Conservation (phyloP, 2,888 invertebrate species). For the Strigamia transsilvanica region DNA sequence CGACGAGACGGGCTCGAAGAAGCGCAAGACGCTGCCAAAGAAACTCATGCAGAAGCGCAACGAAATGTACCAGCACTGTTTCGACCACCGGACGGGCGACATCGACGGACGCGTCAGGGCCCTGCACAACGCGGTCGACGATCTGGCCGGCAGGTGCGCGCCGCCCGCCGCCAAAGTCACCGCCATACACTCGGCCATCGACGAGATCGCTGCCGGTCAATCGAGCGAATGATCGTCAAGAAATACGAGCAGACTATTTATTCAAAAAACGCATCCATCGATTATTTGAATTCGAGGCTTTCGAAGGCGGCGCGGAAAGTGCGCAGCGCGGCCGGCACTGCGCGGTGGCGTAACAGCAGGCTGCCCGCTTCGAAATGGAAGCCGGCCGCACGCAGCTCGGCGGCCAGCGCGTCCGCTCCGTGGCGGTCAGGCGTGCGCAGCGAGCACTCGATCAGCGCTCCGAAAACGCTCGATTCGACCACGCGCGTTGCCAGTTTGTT, state of each 20-base stretch:
- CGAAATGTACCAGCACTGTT: background rate
- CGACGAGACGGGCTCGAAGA: background rate
- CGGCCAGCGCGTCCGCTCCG: background rate
- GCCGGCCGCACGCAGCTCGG: conserved; percentile 43
- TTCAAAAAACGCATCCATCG: too few relatives aligned
- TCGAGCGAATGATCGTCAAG: background rate
- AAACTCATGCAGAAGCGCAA: background rate
- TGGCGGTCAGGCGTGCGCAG: background rate
- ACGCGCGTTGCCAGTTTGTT: background rate
- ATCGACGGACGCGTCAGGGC: conserved; percentile 56
- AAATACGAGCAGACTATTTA: background rate
- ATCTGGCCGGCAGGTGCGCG: conserved; percentile 56
- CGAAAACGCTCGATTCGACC: conserved; percentile 51
- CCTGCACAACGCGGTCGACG: conserved; percentile 58
- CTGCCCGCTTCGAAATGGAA: conserved; percentile 54
- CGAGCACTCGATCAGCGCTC: conserved; percentile 33
- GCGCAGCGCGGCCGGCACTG: conserved; percentile 12
- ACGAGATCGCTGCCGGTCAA: conserved; percentile 53
- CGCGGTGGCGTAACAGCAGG: conserved; percentile 34
- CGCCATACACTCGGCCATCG: conserved; percentile 55
- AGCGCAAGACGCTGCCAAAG: conserved; percentile 38
- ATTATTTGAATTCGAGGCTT: background rate
- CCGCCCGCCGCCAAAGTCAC: conserved; percentile 54
- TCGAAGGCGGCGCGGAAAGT: conserved; percentile 53
- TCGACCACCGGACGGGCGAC: background rate